Evolutionary conservation across 2,888 invertebrate genomes (phyloP).

Genomic region (Tholera decimalis): DNA sequence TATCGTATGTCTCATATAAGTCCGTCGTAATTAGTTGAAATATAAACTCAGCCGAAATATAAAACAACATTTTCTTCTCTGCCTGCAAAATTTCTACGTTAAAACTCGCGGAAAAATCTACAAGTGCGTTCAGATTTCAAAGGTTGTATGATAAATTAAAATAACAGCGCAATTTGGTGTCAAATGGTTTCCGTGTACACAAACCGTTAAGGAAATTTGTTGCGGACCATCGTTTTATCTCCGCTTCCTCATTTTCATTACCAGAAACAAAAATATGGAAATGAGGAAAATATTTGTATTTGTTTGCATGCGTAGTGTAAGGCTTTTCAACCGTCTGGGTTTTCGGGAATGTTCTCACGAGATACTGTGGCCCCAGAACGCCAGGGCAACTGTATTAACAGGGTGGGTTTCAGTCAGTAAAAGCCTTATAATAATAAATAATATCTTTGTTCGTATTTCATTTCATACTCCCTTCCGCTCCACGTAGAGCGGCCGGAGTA

Average conservation of each 20-base stretch:
- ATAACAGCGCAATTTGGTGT: constrained; percentile 38
- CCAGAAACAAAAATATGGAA: constrained; percentile 5
- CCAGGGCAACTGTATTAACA: too few relatives aligned
- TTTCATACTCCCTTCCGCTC: too few relatives aligned
- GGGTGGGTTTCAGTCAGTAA: too few relatives aligned
- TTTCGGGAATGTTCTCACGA: too few relatives aligned
- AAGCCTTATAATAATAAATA: too few relatives aligned
- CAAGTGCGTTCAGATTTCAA: constrained; percentile 15
- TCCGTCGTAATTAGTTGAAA: not conserved
- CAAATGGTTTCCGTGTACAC: constrained; percentile 32
- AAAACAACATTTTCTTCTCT: not conserved
- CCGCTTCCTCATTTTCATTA: not conserved
- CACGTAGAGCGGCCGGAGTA: too few relatives aligned
- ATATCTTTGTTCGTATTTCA: too few relatives aligned
- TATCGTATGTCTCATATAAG: too few relatives aligned
- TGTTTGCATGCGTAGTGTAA: not conserved
- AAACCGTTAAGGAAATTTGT: constrained; percentile 19
- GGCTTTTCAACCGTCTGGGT: constrained; percentile 6
- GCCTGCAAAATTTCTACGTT: not conserved
- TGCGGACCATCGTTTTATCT: constrained; percentile 2
- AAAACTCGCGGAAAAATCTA: constrained; percentile 13
- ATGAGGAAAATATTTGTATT: constrained; percentile 26
- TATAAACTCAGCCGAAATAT: too few relatives aligned
- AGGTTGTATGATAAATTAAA: constrained; percentile 27
- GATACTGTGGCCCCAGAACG: too few relatives aligned